These are phyloP conservation scores for Lasiommata megera DNA, from an alignment of 2,888 invertebrate species.

Conservation along the genomic window DNA sequence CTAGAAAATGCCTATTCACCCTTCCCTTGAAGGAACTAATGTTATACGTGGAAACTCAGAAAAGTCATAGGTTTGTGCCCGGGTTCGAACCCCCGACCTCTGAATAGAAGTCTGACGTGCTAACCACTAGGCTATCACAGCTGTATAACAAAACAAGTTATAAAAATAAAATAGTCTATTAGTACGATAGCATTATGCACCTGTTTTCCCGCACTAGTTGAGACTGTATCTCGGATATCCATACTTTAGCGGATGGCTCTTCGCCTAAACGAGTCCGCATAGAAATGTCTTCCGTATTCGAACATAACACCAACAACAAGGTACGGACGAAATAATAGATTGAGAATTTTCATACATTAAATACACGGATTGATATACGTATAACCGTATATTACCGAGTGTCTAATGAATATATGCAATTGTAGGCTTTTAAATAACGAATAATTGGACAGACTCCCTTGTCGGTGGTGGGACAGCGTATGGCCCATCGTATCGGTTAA, in stretches of 20 bases:
- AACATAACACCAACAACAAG: conserved; percentile 14
- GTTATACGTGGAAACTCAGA: no score
- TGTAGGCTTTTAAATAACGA: conserved; percentile 11
- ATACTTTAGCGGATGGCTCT: not conserved
- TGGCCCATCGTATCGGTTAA: conserved; percentile 3
- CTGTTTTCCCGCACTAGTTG: no score
- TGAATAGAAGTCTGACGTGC: no score
- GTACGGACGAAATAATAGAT: conserved; percentile 11
- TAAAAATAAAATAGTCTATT: no score
- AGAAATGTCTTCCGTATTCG: conserved; percentile 19
- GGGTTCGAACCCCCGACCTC: no score
- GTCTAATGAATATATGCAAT: conserved; percentile 10
- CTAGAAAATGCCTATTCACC: no score
- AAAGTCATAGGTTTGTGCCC: no score
- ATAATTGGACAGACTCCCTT: conserved; percentile 12
- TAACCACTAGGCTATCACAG: no score
- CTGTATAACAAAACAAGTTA: no score
- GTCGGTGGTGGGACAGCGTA: conserved; percentile 1
- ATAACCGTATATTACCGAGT: conserved; percentile 4
- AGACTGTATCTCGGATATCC: no score
- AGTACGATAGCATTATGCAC: no score
- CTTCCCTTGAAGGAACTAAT: no score
- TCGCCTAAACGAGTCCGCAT: not conserved
- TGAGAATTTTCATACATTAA: conserved; percentile 17
- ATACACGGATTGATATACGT: conserved; percentile 15